A percentile compares a stretch with the other conserved stretches of the same genome.
Evolutionary conservation across 2,113 vertebrate genomes (phyloP).

Genomic region (Elgaria multicarinata): DNA sequence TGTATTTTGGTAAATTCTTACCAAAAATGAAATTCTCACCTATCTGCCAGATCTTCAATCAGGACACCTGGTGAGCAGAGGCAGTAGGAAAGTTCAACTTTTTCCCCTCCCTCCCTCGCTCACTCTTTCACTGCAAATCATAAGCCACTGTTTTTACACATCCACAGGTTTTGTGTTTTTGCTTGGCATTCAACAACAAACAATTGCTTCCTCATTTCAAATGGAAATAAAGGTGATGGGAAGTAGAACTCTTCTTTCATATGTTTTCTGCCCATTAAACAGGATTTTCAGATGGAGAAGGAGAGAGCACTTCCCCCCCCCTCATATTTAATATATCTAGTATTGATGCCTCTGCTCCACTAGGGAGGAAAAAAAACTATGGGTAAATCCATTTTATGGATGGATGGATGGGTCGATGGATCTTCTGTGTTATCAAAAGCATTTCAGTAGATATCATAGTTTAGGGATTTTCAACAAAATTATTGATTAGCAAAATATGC

Average conservation of each 20-base stretch:
- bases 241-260: not conserved
- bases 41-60: not conserved
- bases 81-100: not conserved
- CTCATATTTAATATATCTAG: not conserved
- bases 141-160: not conserved
- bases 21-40: no score
- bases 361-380: not conserved
- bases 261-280: not conserved
- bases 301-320: not conserved
- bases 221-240: not conserved
- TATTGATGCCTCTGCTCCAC: not conserved
- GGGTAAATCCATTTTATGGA: not conserved
- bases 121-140: not conserved
- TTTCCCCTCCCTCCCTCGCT: no score
- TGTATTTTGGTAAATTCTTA: no score
- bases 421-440: not conserved
- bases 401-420: not conserved
- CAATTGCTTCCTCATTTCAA: not conserved
- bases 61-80: not conserved
- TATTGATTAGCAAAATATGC: not conserved
- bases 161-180: not conserved
- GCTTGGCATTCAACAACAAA: not conserved
- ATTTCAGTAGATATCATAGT: not conserved
- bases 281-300: not conserved
- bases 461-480: not conserved